Conservation (phyloP, 2,113 vertebrate species). For the Antechinus flavipes region DNA sequence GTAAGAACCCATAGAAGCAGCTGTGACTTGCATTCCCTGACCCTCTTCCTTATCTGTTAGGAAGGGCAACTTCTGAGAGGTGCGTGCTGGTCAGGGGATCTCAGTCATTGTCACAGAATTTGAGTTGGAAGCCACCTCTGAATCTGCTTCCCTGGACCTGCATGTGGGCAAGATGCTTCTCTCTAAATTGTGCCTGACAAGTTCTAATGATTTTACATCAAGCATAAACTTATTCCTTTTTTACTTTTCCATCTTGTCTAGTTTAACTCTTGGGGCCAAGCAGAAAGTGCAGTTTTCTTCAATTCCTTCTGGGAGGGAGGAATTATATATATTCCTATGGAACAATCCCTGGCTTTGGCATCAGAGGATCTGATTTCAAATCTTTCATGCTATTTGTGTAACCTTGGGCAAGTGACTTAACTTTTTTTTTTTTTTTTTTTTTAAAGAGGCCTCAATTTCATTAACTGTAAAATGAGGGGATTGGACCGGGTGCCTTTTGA, state of each 20-base stretch:
- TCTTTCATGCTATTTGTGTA: background rate
- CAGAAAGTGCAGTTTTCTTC: background rate
- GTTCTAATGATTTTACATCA: background rate
- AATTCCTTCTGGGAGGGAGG: background rate
- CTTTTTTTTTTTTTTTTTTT: too few relatives aligned
- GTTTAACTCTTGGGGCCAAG: background rate
- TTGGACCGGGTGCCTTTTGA: background rate
- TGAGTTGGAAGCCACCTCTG: background rate
- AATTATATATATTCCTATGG: background rate
- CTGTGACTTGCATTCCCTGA: background rate
- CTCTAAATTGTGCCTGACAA: background rate
- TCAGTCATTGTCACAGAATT: background rate
- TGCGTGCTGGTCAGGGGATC: background rate
- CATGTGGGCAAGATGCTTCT: background rate
- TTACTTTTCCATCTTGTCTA: background rate
- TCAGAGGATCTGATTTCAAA: background rate
- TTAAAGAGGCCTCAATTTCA: background rate
- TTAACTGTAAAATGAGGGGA: background rate
- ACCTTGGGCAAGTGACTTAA: background rate
- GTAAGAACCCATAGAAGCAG: background rate
- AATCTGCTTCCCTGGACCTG: background rate
- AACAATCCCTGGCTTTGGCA: background rate
- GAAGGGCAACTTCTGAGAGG: background rate
- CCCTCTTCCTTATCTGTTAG: background rate
- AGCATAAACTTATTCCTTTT: background rate